Evolutionary conservation across 2,113 vertebrate genomes (phyloP).

Genomic region (Cynopterus brachyotis): DNA sequence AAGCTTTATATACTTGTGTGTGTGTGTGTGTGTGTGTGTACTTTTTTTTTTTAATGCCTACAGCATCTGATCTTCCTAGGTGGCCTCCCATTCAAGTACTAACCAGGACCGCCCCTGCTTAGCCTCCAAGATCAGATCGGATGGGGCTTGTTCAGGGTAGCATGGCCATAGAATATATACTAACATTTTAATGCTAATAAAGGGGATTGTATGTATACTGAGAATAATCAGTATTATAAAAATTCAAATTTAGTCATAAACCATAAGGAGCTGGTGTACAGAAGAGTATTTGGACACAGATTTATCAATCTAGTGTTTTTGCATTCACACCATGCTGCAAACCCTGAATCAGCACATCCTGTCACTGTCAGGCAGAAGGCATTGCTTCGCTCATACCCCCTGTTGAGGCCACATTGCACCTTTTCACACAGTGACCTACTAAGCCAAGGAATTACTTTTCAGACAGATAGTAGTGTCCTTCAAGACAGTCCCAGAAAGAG

Average conservation of each 20-base stretch:
- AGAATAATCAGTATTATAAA: fast-evolving
- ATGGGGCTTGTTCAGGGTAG: no score
- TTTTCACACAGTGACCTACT: background rate
- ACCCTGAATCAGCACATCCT: no score
- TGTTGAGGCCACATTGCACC: background rate
- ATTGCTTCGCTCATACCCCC: background rate
- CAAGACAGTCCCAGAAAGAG: background rate
- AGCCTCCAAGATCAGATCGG: no score
- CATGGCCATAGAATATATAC: no score
- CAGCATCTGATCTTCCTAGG: no score
- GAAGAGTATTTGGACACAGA: fast-evolving
- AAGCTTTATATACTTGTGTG: fast-evolving
- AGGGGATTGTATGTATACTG: fast-evolving
- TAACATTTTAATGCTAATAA: background rate
- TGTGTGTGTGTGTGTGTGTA: no score
- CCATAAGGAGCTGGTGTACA: background rate
- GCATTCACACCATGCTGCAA: no score
- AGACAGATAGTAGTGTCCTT: background rate
- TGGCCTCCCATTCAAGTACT: no score
- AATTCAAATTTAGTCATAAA: background rate
- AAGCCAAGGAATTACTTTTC: background rate
- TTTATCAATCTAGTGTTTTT: background rate
- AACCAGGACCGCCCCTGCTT: no score
- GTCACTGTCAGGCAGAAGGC: background rate
- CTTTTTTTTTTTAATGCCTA: no score